Base-by-base conservation (phyloP, 2,888 invertebrate genomes). In the Thymelicus sylvestris region DNA sequence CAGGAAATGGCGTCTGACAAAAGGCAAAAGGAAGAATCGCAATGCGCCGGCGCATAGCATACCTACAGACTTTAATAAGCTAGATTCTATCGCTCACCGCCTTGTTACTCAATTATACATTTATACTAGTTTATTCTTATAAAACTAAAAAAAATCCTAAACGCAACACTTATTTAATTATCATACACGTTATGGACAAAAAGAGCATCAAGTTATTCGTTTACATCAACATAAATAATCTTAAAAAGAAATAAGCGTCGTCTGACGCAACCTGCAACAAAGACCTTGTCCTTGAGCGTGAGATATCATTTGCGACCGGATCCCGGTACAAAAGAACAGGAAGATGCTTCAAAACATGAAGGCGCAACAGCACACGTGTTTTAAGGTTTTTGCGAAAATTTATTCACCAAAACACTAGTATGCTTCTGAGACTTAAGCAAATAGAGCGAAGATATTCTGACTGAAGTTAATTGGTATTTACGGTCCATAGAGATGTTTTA, bases 261-360 rank as follows among this genome's bases (percentile, higher is more conserved):
- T 47, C 55, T 69, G 69, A 69, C 64, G 69, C 57, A 64, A 48
- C 6, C 12, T 60, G 50, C 60, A 60, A 70, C 70, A 65, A 64
- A 65, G 65, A 48, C 65, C 60, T 52, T 50, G 65, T 19, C 70
- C 70, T 70, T 65, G 70, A 60, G 65, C 60, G 65, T 65, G 70
- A 52, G 70, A 70, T 70, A 70, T 70, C 70, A 60, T 2, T 70
- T 70, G 19, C 70, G 50, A 65, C 70, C 64, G 64, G 70, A 65
- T 70, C 15, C 57, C 13, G 59, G 24, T 3, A 70, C 70, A 70
- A 70, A 41, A 70, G 65, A 65, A 70, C 70, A 70, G 70, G 70
- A 70, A 70, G 70, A 65, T 44, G 50, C 41, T 31, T 50, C 64
- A 19, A 59, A 65, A 65, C 64, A 65, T 60, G 31, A 41, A 57